Evolutionary conservation across 2,113 vertebrate genomes (phyloP).

Genomic region (Bungarus multicinctus): DNA sequence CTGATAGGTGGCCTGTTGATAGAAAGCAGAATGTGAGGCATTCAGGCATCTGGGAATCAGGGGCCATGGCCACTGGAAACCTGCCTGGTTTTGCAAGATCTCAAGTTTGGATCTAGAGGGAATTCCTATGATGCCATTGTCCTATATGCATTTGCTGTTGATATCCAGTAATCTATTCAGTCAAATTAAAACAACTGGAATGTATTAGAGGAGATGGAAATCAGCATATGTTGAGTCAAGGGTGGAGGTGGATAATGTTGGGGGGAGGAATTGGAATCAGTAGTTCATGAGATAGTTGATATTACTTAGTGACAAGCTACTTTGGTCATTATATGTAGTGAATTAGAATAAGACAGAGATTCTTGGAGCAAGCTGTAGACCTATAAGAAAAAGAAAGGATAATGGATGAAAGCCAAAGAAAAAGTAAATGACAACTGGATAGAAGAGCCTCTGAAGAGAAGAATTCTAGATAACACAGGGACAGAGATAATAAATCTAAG

Average conservation of each 20-base stretch:
- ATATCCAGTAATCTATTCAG: background rate
- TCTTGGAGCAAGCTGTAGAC: background rate
- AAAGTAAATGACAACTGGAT: background rate
- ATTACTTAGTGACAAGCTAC: background rate
- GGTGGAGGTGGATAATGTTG: background rate
- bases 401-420: background rate
- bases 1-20: background rate
- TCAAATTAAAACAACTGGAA: background rate
- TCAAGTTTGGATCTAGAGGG: background rate
- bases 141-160: background rate
- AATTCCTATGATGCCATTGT: background rate
- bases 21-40: background rate
- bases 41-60: background rate
- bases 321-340: background rate
- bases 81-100: background rate
- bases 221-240: background rate
- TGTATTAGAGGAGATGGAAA: background rate
- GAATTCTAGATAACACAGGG: background rate
- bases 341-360: background rate
- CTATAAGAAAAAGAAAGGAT: background rate
- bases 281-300: background rate
- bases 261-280: background rate
- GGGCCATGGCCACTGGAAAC: background rate
- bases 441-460: background rate
- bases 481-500: background rate